Evolutionary conservation across 2,888 invertebrate species (phyloP).

Genomic region (Platerodrilus igneus): DNA sequence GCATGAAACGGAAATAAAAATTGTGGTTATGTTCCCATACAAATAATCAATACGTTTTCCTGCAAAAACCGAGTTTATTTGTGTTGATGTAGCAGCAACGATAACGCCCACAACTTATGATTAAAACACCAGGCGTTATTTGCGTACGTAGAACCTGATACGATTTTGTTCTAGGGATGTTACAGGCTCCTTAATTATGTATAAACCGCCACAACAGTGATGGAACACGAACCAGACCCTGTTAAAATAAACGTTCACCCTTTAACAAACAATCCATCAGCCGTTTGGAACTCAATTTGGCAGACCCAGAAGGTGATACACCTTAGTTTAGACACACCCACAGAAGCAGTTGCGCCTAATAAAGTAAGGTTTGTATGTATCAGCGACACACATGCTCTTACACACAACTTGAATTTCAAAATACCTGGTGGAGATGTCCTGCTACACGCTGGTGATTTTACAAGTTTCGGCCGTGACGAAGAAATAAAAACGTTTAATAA

Average conservation of each 20-base stretch:
- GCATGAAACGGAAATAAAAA: too few relatives aligned
- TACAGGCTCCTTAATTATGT: too few relatives aligned
- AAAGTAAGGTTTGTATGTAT: constrained; percentile 77
- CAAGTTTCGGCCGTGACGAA: constrained; percentile 66
- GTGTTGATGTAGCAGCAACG: too few relatives aligned
- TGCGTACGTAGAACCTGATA: too few relatives aligned
- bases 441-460: constrained; percentile 82
- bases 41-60: too few relatives aligned
- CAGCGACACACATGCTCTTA: constrained; percentile 77
- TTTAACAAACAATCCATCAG: constrained; percentile 62
- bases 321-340: constrained; percentile 58
- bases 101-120: too few relatives aligned
- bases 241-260: constrained; percentile 50
- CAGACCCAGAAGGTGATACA: constrained; percentile 62
- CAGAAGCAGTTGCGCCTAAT: constrained; percentile 53
- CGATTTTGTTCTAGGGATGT: too few relatives aligned
- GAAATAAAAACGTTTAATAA: constrained; percentile 73
- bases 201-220: too few relatives aligned
- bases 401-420: constrained; percentile 62
- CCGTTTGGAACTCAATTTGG: constrained; percentile 67
- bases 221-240: constrained; percentile 18
- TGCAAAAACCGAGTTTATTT: too few relatives aligned
- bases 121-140: too few relatives aligned
- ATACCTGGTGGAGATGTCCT: constrained; percentile 79
- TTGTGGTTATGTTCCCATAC: too few relatives aligned